Evolutionary conservation across 2,113 vertebrate genomes (phyloP), one percentile per base, ranked within the genome.

Genomic region (Theristicus caerulescens): DNA sequence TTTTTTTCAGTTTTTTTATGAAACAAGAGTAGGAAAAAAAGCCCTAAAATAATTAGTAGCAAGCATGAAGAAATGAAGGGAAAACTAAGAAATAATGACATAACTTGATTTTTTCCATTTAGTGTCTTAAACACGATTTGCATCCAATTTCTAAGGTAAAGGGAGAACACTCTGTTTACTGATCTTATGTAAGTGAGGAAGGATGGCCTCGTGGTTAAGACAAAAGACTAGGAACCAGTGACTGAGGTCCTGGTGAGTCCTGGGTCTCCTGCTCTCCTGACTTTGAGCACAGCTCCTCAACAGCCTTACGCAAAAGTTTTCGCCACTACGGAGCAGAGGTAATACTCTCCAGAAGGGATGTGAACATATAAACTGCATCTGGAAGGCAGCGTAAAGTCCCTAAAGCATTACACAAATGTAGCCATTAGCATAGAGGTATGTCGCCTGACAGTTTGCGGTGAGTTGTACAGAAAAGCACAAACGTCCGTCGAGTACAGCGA

Each of bases 381-480:
- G 6, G 40, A 78, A 20, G 32, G 19, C n/a, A 26, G 58, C 7
- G 14, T 51, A 13, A 64, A 61, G 26, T 15, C 47, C 32, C 32
- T 36, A 8, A 54, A 67, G 66, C 19, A 18, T 82, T 42, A 64
- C 22, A 3, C 8, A 64, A 69, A 40, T 1, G 21, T 40, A 82
- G 7, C 10, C 7, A 25, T 36, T 57, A 59, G 11, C 13, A 24
- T 0, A 32, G 11, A 66, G 46, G 10, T 13, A 16, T 2, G 7
- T 42, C 55, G 54, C 46, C 49, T 55, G 52, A 5, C 0, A 16
- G 51, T 3, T 12, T 3, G 7, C 1, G 5, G 4, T 0, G 11
- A 73, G 36, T 9, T 11, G 38, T 20, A 40, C 22, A 27, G 81
- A 67, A 85, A 52, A 79, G 49, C 66, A 67, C 59, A 59, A 70